Percentiles rank a stretch among this genome's conserved stretches.
Conservation (phyloP, 2,888 invertebrate species). For the Keiferia lycopersicella region DNA sequence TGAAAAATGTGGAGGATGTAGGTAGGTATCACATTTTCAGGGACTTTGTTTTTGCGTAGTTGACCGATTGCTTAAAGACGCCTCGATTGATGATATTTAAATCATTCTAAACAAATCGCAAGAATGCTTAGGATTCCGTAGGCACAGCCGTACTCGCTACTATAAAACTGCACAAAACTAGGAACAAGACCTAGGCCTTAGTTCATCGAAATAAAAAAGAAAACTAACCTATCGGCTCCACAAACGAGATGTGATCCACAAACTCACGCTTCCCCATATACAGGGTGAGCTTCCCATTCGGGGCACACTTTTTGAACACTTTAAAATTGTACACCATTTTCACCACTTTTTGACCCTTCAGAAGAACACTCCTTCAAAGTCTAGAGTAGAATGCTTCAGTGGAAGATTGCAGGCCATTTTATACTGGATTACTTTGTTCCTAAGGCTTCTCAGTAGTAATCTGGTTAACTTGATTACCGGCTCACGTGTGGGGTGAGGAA, state of each 20-base stretch:
- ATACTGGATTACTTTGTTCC: conserved; percentile 61
- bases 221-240: conserved; percentile 90
- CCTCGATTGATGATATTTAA: too few relatives aligned
- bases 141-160: too few relatives aligned
- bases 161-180: too few relatives aligned
- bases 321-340: conserved; percentile 94
- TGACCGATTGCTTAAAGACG: too few relatives aligned
- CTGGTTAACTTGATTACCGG: conserved; percentile 58
- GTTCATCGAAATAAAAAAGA: too few relatives aligned
- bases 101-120: too few relatives aligned
- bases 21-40: too few relatives aligned
- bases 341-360: conserved; percentile 25
- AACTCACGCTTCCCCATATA: conserved; percentile 94
- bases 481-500: conserved; percentile 41
- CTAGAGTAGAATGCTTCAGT: conserved; percentile 25
- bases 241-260: conserved; percentile 91
- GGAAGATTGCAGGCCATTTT: conserved; percentile 42
- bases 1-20: too few relatives aligned
- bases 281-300: conserved; percentile 92
- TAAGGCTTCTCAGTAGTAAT: conserved; percentile 65
- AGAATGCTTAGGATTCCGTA: too few relatives aligned
- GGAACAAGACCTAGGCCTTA: too few relatives aligned
- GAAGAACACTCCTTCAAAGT: conserved; percentile 14
- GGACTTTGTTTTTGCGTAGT: too few relatives aligned
- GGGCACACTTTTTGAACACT: conserved; percentile 94